Base-by-base conservation (phyloP, 1,140 invertebrate genomes). In the Lepidurus packardi region DNA sequence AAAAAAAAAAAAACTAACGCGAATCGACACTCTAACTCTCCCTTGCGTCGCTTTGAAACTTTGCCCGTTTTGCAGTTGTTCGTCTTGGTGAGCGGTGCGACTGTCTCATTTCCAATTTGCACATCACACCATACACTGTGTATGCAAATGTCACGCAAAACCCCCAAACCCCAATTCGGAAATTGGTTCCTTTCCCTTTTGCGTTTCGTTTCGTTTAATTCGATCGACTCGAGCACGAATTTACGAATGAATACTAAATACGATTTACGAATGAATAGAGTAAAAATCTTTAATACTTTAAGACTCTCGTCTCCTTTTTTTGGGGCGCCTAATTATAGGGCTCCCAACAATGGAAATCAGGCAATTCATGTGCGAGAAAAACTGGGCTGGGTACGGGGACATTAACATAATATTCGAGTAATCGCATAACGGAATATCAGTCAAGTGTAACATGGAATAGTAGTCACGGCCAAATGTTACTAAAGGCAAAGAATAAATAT, bases 41-140 rank as follows among this genome's bases (percentile, higher is more conserved):
- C 53, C 53, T n/a, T 65, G 53, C 53, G 53, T 65, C 53, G 53
- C 53, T 65, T 21, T n/a, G 53, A 65, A 65, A 65, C 53, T 65
- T 65, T n/a, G 21, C 53, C 16, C 53, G 53, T 5, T 65, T 65
- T n/a, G 53, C 53, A 65, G 53, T 65, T 65, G 53, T 21, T 65
- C 53, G 3, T 34, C 25, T 34, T 34, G 7, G 7, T n/a, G 53
- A 65, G 53, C 53, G 16, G 53, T 21, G 53, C 16, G n/a, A 4
- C 53, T 7, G 53, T 65, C 53, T 65, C 53, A 65, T 65, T 13
- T 65, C 4, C 21, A 13, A 21, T 65, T 65, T 65, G 7, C n/a
- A 65, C 53, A 65, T 65, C 53, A 65, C 53, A 65, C 53, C n/a
- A 21, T 65, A 65, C 5, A 65, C 53, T 13, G 53, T 65, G 21